Conservation (phyloP, 1,140 invertebrate species). For the Sminthurinus signatus region DNA sequence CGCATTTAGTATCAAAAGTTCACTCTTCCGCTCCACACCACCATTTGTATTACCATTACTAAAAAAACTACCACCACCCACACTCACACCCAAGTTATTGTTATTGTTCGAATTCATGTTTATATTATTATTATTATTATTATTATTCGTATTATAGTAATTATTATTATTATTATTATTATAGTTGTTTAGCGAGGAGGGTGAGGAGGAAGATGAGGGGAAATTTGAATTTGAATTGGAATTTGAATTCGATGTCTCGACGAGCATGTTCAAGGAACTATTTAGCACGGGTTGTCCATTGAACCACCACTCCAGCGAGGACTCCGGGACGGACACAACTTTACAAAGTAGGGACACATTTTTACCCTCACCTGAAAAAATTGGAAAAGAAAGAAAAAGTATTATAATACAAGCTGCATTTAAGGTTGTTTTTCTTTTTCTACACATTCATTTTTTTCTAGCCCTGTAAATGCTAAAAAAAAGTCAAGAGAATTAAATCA, state of each 20-base stretch:
- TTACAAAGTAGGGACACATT: conserved; percentile 71
- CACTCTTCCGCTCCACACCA: conserved; percentile 58
- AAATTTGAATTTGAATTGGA: background rate
- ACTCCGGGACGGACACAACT: conserved; percentile 68
- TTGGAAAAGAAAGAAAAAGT: background rate
- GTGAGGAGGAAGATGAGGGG: background rate
- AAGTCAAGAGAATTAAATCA: too few species aligned
- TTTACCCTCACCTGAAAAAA: conserved; percentile 55
- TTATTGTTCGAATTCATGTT: background rate
- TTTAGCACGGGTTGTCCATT: conserved; percentile 51
- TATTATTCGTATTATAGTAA: background rate
- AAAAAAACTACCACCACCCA: background rate
- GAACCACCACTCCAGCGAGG: conserved; percentile 70
- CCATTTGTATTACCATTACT: background rate
- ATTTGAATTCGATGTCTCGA: conserved; percentile 45
- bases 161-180: conserved; percentile 6
- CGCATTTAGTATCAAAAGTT: conserved; percentile 66
- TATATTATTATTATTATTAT: background rate
- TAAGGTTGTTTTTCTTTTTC: too few species aligned
- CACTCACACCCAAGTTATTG: background rate
- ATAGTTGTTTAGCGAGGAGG: background rate
- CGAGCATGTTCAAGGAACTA: conserved; percentile 37
- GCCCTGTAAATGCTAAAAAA: too few species aligned
- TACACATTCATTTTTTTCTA: too few species aligned
- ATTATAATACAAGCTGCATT: too few species aligned